Percentiles rank a stretch among this genome's conserved stretches.
These are phyloP conservation scores for Ephydatia muelleri DNA, from an alignment of 37 sponge, comb jelly and placozoan genomes.

Conservation along the genomic window DNA sequence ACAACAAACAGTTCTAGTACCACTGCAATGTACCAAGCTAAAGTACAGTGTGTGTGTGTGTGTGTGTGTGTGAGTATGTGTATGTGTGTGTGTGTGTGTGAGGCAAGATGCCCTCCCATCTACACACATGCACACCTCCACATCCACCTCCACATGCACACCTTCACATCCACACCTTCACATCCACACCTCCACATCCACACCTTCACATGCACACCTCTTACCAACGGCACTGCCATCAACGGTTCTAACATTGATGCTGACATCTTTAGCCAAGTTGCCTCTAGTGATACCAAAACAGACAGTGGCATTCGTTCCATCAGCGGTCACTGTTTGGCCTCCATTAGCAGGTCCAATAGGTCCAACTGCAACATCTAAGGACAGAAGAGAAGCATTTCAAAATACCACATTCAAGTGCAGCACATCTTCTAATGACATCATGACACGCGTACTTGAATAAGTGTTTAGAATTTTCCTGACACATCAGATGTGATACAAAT, in stretches of 20 bases:
- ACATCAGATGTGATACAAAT: too few relatives aligned
- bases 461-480: too few relatives aligned
- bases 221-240: background rate
- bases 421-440: too few relatives aligned
- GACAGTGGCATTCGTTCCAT: background rate
- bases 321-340: background rate
- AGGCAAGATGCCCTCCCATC: background rate
- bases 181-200: background rate
- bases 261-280: background rate
- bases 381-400: background rate
- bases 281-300: background rate
- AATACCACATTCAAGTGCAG: too few relatives aligned
- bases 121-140: background rate
- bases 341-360: background rate
- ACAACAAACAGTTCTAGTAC: too few relatives aligned
- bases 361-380: background rate
- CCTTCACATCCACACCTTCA: background rate
- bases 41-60: too few relatives aligned
- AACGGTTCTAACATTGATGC: background rate
- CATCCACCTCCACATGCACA: background rate
- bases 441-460: too few relatives aligned
- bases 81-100: too few relatives aligned
- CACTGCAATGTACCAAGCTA: too few relatives aligned
- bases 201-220: background rate
- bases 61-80: too few relatives aligned